Evolutionary conservation across 2,797 vertebrate genomes (phyloP), one percentile per base, ranked within the genome.

Genomic region (Coccyzus lansbergi): DNA sequence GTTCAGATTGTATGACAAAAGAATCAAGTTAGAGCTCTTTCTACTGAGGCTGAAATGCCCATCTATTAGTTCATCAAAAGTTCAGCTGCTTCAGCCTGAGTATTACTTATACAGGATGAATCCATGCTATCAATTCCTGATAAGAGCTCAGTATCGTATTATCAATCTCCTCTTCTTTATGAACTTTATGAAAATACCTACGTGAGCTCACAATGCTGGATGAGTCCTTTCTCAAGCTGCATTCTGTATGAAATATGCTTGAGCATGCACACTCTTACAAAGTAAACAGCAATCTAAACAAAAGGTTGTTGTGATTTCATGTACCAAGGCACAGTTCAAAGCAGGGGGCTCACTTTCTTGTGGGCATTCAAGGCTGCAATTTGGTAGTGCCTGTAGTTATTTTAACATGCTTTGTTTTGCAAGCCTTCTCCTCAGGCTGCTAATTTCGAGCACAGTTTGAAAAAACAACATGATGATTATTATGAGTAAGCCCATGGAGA

Each of bases 331-430:
- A 4, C 34, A 58, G 44, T 51, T 76, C 48, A 55, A 65, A 88
- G 58, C 24, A 29, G 17, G 38, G 28, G 15, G 6, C n/a, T 62
- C 25, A 17, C 64, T 52, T 78, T 4, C 42, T 44, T 33, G 12
- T 29, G 34, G 19, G 34, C 40, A 29, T 68, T 79, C 70, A 60
- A 78, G 48, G 13, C 0, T 58, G 53, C 36, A 60, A 4, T 64
- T 88, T 4, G 2, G 10, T 40, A 1, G 1, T 7, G 4, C 42
- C 58, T 0, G 0, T 53, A 58, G 38, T 24, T 91, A n/a, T 44
- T 70, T 12, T 28, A 52, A 63, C 24, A 3, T 22, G 14, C 52
- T 70, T 53, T 0, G 0, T 44, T 92, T 77, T 80, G 28, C 49
- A 77, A 33, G 42, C 55, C 7, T 15, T 70, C 38, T 26, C 74